Evolutionary conservation across 2,797 vertebrate genomes (phyloP).

Genomic region (Falco peregrinus): DNA sequence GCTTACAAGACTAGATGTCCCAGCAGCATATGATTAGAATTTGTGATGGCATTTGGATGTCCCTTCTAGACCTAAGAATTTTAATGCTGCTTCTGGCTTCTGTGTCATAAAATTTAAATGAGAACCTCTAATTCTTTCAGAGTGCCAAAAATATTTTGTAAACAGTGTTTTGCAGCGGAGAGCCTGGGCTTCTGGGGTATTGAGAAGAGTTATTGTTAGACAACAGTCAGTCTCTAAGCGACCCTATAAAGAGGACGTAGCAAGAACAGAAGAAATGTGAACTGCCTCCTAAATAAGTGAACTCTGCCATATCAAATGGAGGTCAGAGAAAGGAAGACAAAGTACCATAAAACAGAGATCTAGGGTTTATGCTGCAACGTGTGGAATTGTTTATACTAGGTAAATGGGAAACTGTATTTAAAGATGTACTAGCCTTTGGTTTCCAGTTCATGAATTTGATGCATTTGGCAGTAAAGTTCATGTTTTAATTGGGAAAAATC

Average conservation of each 20-base stretch:
- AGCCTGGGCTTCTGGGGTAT: not conserved
- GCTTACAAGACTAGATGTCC: not conserved
- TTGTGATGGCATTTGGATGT: slow-evolving; percentile 13
- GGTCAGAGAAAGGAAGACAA: not conserved
- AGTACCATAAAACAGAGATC: not conserved
- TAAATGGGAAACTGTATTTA: not conserved
- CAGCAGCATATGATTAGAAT: slow-evolving; percentile 15
- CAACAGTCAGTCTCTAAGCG: not conserved
- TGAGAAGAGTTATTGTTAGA: not conserved
- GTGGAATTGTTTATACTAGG: not conserved
- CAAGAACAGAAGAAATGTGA: not conserved
- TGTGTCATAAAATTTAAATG: slow-evolving; percentile 19
- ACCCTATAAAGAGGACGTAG: not conserved
- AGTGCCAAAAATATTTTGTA: slow-evolving; percentile 3
- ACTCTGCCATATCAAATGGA: not conserved
- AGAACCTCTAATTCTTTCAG: slow-evolving; percentile 6
- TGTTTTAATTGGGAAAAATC: not conserved
- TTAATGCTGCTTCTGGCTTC: slow-evolving; percentile 18
- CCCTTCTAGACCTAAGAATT: slow-evolving; percentile 2
- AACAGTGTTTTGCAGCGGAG: not conserved
- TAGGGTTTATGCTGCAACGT: not conserved
- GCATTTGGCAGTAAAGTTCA: not conserved
- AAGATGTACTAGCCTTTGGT: not conserved
- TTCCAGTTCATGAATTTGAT: not conserved
- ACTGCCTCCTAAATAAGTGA: not conserved